A percentile compares a stretch with the other conserved stretches of the same genome.
Evolutionary conservation across 2,888 invertebrate genomes (phyloP).

Genomic region (Hermaeophaga mercurialis): DNA sequence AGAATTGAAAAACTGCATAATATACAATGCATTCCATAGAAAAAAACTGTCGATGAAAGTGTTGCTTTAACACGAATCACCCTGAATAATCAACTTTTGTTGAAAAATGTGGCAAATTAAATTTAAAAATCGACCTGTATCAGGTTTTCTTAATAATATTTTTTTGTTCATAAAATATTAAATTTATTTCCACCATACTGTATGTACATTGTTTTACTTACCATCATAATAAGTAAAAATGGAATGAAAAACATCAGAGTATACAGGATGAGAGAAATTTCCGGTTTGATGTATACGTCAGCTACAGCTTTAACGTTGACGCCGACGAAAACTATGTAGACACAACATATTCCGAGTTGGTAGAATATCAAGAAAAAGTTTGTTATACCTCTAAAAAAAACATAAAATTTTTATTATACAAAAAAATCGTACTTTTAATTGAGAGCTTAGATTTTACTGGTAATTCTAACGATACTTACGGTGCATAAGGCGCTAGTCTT

Average conservation of each 20-base stretch:
- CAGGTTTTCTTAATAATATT: too few relatives aligned
- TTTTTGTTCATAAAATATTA: too few relatives aligned
- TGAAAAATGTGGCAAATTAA: too few relatives aligned
- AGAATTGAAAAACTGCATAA: too few relatives aligned
- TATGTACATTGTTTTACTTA: conserved; percentile 47
- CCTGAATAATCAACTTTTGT: too few relatives aligned
- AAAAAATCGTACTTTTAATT: too few relatives aligned
- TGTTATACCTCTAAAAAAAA: conserved; percentile 59
- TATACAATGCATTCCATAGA: too few relatives aligned
- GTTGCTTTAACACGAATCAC: too few relatives aligned
- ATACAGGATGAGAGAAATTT: conserved; percentile 43
- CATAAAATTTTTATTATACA: background rate
- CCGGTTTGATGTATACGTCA: conserved; percentile 44
- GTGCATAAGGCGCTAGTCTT: conserved; percentile 61
- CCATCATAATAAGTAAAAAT: conserved; percentile 79
- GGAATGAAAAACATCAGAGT: conserved; percentile 60
- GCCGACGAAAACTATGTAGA: conserved; percentile 67
- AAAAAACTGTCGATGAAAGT: too few relatives aligned
- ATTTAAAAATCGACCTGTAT: too few relatives aligned
- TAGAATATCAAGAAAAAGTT: conserved; percentile 77
- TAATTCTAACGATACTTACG: conserved; percentile 48
- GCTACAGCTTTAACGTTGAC: conserved; percentile 52
- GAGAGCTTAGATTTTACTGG: too few relatives aligned
- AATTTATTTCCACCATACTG: too few relatives aligned
- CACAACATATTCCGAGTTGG: conserved; percentile 88